A percentile compares a stretch with the other conserved stretches of the same genome.
These are phyloP conservation scores for Tragulus kanchil DNA, from an alignment of 2,113 vertebrate species.

Conservation along the genomic window DNA sequence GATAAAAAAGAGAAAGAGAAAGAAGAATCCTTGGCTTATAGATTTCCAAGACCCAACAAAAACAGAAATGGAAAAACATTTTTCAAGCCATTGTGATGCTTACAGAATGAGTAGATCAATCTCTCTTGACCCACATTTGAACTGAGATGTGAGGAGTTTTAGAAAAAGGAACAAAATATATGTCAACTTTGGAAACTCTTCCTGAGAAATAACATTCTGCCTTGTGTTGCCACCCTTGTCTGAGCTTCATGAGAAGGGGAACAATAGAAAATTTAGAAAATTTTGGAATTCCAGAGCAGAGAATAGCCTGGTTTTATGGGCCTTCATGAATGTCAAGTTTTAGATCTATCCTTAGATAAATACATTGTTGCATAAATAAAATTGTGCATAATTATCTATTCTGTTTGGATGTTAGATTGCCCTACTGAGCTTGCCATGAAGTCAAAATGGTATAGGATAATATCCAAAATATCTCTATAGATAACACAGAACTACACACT, in stretches of 20 bases:
- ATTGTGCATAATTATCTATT: neutral
- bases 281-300: neutral
- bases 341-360: neutral
- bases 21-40: neutral
- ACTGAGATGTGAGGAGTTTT: neutral
- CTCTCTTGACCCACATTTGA: neutral
- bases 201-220: neutral
- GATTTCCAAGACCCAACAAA: neutral
- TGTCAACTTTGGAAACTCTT: neutral
- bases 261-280: neutral
- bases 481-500: rapidly evolving
- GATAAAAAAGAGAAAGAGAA: no score
- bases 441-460: neutral
- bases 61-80: neutral
- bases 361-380: neutral
- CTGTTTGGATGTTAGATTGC: neutral
- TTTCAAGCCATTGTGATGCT: neutral
- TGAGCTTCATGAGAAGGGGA: neutral
- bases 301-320: neutral
- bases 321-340: neutral
- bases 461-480: neutral
- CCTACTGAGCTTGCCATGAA: neutral
- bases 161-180: neutral
- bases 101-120: neutral
- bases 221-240: neutral